These are phyloP conservation scores for Alviniconcha marisindica DNA, from an alignment of 1,140 invertebrate species.

Conservation along the genomic window DNA sequence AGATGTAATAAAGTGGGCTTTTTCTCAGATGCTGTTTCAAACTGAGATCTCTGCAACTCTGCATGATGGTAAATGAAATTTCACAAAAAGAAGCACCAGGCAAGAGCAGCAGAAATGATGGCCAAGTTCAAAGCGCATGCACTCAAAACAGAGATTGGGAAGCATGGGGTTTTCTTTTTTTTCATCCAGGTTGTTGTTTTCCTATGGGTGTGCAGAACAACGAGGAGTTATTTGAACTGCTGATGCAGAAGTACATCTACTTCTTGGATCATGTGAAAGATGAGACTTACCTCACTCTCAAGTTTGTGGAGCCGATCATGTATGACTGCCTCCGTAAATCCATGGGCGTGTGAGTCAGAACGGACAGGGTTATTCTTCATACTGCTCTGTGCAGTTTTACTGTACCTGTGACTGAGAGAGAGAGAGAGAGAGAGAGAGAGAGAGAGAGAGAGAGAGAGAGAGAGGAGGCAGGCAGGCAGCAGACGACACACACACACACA, in stretches of 20 bases:
- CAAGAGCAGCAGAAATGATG: no score
- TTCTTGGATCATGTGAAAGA: conserved; percentile 26
- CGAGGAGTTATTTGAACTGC: conserved; percentile 10
- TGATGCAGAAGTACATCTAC: conserved; percentile 28
- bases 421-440: conserved; percentile 19
- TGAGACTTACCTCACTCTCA: conserved; percentile 22
- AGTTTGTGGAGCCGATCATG: conserved; percentile 29
- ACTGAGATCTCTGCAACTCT: no score
- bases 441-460: conserved; percentile 14
- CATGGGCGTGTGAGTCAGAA: conserved; percentile 26
- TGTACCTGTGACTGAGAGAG: background rate
- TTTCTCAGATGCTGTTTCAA: no score
- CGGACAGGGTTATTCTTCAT: no score
- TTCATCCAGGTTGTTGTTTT: background rate
- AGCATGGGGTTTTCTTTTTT: background rate
- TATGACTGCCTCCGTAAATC: conserved; percentile 1
- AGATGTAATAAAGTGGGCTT: no score
- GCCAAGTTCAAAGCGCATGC: no score
- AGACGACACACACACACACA: conserved; percentile 2
- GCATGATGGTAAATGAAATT: no score
- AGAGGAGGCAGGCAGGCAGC: background rate
- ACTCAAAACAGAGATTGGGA: no score
- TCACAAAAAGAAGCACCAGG: no score
- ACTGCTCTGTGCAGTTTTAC: no score
- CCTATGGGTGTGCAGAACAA: background rate